phyloP scores from a whole-genome alignment of 2,888 invertebrate species.

The Pardosa pseudoannulata region DNA sequence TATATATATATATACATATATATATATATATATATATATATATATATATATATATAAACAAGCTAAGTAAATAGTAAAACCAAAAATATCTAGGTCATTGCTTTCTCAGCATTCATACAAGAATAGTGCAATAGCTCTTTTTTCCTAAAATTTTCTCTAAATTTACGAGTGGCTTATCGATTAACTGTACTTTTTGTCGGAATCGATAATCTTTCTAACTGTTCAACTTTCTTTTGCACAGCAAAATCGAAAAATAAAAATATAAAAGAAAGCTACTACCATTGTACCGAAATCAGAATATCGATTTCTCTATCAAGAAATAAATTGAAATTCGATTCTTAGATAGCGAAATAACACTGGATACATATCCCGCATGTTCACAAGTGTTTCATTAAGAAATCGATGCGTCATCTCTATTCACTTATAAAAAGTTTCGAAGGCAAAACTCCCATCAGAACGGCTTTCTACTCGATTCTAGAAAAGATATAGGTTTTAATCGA shows the following conservation, averaged over 20 bases:
- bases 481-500: background rate
- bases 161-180: conserved; percentile 5
- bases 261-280: too few relatives aligned
- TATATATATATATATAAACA: too few relatives aligned
- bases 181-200: background rate
- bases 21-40: too few relatives aligned
- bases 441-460: background rate
- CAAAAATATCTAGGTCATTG: background rate
- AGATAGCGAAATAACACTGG: background rate
- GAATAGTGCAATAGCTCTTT: too few relatives aligned
- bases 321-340: conserved; percentile 3
- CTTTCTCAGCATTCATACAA: background rate
- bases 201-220: conserved; percentile 6
- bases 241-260: background rate
- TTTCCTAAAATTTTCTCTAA: background rate
- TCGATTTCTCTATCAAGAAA: conserved; percentile 14
- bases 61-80: too few relatives aligned
- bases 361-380: background rate
- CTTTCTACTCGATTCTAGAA: background rate
- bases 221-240: background rate
- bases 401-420: background rate
- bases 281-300: conserved; percentile 9
- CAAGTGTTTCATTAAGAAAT: conserved; percentile 8
- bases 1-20: too few relatives aligned
- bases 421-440: background rate